Base-by-base conservation (phyloP, 2,113 vertebrate species). In the Heteronetta atricapilla region DNA sequence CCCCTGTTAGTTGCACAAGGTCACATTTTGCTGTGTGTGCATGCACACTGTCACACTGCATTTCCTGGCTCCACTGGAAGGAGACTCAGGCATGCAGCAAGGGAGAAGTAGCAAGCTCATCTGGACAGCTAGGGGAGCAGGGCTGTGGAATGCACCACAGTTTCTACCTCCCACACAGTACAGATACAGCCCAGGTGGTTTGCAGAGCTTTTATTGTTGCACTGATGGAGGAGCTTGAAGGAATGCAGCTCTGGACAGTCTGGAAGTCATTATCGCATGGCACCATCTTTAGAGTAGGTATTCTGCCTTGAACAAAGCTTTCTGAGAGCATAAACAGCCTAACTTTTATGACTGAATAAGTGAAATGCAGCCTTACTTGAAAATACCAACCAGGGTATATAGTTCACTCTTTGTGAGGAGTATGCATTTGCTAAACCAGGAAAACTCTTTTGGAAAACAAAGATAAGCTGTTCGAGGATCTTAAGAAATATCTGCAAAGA, bases 131-230 rank as follows among this genome's bases (percentile, higher is more conserved):
- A 31, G 66, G 66, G 53, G 21, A 95, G 50, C 16, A 36, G 60
- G 34, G 76, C 80, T 69, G 50, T 7, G 55, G 66, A 46, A 18
- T 58, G 26, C 85, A 70, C 60, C 78, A n/a, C 2, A 3, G 40
- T 15, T 50, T 44, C 74, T 81, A 87, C 93, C 93, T 94, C 96
- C 95, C 96, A 96, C 91, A 64, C 70, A 85, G 84, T 26, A 72
- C 94, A 96, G 93, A 96, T 95, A 94, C 73, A 82, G 74, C 66
- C 93, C 96, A 96, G 89, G 96, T 96, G 96, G 77, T 81, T 91
- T 76, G 6, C 42, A 60, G 70, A 40, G 25, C 19, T 89, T 91
- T 91, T 82, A 62, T 83, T 74, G 36, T 46, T 50, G 68, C 77
- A 31, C 25, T 70, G 68, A 70, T 70, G 46, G 77, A 94, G 93